These are phyloP conservation scores for Drosophila miranda DNA, from an alignment of 1,140 invertebrate genomes.

Conservation along the genomic window DNA sequence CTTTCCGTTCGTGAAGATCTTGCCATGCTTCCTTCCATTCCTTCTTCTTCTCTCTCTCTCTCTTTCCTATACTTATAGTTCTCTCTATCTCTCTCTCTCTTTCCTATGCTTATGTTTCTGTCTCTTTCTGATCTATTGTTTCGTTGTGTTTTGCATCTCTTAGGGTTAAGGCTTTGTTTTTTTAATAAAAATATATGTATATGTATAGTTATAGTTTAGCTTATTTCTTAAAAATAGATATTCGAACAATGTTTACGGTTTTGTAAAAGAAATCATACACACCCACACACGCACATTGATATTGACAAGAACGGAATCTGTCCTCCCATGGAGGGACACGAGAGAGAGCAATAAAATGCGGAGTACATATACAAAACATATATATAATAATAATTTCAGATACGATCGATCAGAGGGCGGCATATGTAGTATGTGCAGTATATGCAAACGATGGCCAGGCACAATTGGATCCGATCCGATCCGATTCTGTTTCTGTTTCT, in stretches of 20 bases:
- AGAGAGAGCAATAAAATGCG: too few species aligned
- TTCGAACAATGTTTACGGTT: conserved; percentile 48
- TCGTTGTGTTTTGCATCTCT: conserved; percentile 42
- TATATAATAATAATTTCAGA: background rate
- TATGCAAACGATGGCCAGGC: background rate
- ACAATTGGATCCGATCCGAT: conserved; percentile 6
- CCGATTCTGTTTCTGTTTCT: background rate
- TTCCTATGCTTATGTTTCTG: background rate
- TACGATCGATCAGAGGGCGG: conserved; percentile 2
- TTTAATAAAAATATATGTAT: conserved; percentile 47
- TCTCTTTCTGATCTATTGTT: conserved; percentile 22
- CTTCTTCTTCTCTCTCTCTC: conserved; percentile 9
- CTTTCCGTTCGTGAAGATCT: too few species aligned
- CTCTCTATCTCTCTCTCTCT: conserved; percentile 5
- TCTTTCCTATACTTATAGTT: background rate
- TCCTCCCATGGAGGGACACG: too few species aligned
- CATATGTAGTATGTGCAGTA: background rate
- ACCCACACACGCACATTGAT: conserved; percentile 5
- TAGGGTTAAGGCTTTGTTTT: conserved; percentile 30
- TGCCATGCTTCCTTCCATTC: background rate
- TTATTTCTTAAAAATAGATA: conserved; percentile 38
- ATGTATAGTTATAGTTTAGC: conserved; percentile 44
- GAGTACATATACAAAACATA: too few species aligned
- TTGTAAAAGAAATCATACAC: conserved; percentile 35
- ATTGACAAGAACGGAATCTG: conserved; percentile 19